Conservation (phyloP, 1,140 invertebrate species). For the Dendrolimus punctatus region DNA sequence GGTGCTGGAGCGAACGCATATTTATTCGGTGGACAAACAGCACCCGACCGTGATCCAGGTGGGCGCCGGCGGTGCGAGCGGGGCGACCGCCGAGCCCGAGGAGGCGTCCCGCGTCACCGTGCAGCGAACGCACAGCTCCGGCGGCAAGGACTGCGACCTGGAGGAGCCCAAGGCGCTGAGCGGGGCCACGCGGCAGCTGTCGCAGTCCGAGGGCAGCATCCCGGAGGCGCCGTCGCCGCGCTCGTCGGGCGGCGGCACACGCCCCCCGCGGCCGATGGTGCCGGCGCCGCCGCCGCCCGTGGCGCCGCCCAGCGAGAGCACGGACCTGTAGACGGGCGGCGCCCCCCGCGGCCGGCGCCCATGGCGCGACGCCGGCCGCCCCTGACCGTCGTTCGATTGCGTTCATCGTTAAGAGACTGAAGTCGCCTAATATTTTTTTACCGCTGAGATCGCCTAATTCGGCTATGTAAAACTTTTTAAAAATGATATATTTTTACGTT, state of each 20-base stretch:
- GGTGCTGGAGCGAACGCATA: constrained; percentile 76
- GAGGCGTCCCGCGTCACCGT: constrained; percentile 36
- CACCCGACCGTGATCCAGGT: constrained; percentile 79
- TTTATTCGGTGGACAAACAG: constrained; percentile 80
- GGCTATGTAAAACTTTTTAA: constrained; percentile 10
- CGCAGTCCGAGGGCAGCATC: constrained; percentile 66
- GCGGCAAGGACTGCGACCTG: constrained; percentile 48
- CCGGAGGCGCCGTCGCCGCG: constrained; percentile 51
- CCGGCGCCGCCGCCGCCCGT: constrained; percentile 47
- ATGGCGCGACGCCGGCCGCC: background rate
- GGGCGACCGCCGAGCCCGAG: constrained; percentile 17
- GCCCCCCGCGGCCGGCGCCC: constrained; percentile 6
- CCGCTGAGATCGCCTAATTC: background rate
- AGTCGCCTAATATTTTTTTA: constrained; percentile 14
- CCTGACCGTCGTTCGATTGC: constrained; percentile 2
- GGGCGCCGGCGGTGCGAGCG: constrained; percentile 19
- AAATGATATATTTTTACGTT: constrained; percentile 16
- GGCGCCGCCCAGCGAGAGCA: constrained; percentile 43
- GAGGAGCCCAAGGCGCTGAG: constrained; percentile 44
- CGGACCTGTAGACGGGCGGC: constrained; percentile 41
- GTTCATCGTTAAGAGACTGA: constrained; percentile 17
- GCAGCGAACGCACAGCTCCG: constrained; percentile 59
- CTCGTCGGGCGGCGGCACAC: constrained; percentile 24
- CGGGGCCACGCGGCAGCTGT: constrained; percentile 53
- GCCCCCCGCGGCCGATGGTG: constrained; percentile 35